Conservation (phyloP, 1,140 invertebrate genomes). For the Aporrectodea caliginosa region DNA sequence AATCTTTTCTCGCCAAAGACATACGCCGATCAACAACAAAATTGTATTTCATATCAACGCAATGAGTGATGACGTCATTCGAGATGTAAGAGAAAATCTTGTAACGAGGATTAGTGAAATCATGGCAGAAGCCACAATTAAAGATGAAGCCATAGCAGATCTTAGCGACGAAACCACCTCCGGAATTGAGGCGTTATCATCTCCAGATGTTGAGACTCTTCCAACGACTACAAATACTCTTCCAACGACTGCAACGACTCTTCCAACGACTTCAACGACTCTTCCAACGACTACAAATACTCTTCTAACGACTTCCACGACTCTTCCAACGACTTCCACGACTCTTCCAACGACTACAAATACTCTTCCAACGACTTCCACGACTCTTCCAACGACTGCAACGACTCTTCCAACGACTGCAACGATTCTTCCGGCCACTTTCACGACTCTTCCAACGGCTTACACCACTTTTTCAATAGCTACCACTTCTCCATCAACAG, state of each 20-base stretch:
- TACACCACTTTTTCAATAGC: not conserved
- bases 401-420: not conserved
- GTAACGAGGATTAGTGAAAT: not conserved
- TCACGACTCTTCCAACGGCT: not conserved
- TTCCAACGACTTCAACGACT: not conserved
- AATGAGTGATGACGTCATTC: not conserved
- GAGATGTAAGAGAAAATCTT: not conserved
- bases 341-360: not conserved
- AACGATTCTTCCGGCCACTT: not conserved
- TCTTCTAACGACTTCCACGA: not conserved
- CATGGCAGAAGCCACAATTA: not conserved
- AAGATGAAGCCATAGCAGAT: not conserved
- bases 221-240: not conserved
- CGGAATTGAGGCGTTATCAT: too few species aligned
- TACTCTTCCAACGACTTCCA: not conserved
- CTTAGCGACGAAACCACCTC: not conserved
- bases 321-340: not conserved
- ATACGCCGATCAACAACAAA: not conserved
- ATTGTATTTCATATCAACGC: not conserved
- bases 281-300: not conserved
- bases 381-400: not conserved
- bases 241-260: not conserved
- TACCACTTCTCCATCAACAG: not conserved
- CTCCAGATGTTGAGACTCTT: too few species aligned
- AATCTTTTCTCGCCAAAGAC: too few species aligned